Base-by-base conservation (phyloP, 2,888 invertebrate species). In the Shargacucullia verbasci region DNA sequence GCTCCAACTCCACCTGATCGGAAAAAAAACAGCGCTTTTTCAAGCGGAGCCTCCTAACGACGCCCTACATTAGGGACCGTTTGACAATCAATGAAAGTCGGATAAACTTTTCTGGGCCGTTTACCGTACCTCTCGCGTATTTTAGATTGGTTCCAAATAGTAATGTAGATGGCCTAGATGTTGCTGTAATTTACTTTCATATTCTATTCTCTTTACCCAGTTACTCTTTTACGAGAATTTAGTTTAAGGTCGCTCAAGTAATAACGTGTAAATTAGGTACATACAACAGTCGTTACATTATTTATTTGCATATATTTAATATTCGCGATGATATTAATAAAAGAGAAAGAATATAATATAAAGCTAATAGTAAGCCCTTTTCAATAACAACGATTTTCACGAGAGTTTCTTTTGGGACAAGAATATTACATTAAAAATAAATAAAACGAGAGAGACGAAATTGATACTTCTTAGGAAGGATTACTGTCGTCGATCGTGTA, bases 11-110 rank as follows among this genome's bases (percentile, higher is more conserved):
- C 47, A 47, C 48, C 54, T 59, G 44, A 11, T 37, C 37, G 29
- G 10, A 14, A 7, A 15, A 40, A n/a, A 41, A 47, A 43, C 9
- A 37, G 25, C 50, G 47, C 34, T 53, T 46, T 52, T 55, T 50
- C 27, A 50, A 49, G 37, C 13, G 20, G 9, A 27, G 9, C 40
- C 38, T 10, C 47, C 40, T 52, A 55, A 55, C 45, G 59, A 45
- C 35, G 35, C 31, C 10, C 2, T 31, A 63, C 39, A 65, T 55
- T 70, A 65, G 40, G 44, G 15, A 31, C 35, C 46, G 39, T 43
- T 59, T 43, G 41, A 55, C 57, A 52, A 63, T 70, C 25, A 59
- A 64, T 47, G 59, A 59, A 49, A 48, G 56, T 45, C 58, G 10
- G 33, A 35, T 43, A 39, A 59, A 31, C 31, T 45, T 54, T 47